These are phyloP conservation scores for Pseudomyrmex dendroicus DNA, from an alignment of 1,140 invertebrate genomes.

Conservation along the genomic window DNA sequence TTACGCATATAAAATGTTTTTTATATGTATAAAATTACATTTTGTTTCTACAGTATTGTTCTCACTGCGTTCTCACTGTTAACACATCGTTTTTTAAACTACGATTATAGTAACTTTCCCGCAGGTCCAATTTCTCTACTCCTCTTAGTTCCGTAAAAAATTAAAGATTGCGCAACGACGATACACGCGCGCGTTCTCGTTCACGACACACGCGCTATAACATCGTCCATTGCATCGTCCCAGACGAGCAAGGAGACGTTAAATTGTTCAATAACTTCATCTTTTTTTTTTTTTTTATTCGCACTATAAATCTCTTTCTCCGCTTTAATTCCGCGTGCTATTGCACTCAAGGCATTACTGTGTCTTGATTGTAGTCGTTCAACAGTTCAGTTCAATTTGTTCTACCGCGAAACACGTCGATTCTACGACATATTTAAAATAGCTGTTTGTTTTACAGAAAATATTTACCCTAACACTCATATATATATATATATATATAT, in stretches of 20 bases:
- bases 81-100: slow-evolving; percentile 42
- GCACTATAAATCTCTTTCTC: not conserved
- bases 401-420: slow-evolving; percentile 15
- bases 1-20: slow-evolving; percentile 1
- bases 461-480: not conserved
- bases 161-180: slow-evolving; percentile 74
- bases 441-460: slow-evolving; percentile 14
- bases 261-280: not conserved
- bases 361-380: slow-evolving; percentile 31
- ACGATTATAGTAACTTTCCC: slow-evolving; percentile 28
- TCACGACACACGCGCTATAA: slow-evolving; percentile 5
- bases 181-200: slow-evolving; percentile 47
- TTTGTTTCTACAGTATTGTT: not conserved
- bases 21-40: slow-evolving; percentile 9
- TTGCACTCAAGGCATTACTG: slow-evolving; percentile 19
- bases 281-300: not conserved
- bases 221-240: not conserved
- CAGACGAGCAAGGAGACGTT: too few relatives aligned
- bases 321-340: slow-evolving; percentile 14
- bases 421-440: slow-evolving; percentile 39
- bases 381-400: not conserved
- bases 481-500: too few relatives aligned
- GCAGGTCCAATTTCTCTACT: slow-evolving; percentile 5
- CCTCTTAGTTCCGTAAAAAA: not conserved
- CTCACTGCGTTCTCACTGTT: slow-evolving; percentile 18